Base-by-base conservation (phyloP, 2,113 vertebrate genomes). In the Melospiza melodia region DNA sequence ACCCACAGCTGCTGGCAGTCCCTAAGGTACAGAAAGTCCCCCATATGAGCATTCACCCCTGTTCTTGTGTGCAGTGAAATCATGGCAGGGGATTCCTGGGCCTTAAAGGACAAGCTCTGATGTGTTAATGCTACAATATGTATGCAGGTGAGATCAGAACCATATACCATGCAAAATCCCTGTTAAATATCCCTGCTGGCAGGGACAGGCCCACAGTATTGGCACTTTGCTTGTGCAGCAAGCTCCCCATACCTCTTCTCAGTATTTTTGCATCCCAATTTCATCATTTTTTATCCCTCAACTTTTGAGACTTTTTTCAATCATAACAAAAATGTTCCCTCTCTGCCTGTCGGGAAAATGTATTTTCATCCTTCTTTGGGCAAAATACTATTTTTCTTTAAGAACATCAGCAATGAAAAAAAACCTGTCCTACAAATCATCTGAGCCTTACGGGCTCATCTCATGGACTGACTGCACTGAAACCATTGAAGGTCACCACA, bases 311-410 rank as follows among this genome's bases (percentile, higher is more conserved):
- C 11, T 77, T 89, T 84, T 94, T 87, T 77, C 41, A 75, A 9
- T 72, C 75, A 78, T 46, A 65, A 84, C 33, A 93, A 93, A 93
- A 84, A 16, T 48, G 6, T 81, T 88, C 16, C 14, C 15, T 59
- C 27, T 76, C 72, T 81, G 55, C 35, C 67, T 88, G 65, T 23
- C 57, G 86, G 8, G 13, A 91, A 93, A 95, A 94, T n/a, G 13
- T 63, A 41, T 96, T 90, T 96, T 74, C 43, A 77, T 86, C 59
- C 35, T 90, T 88, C 48, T 90, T 83, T 52, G 51, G 58, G 25
- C 17, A 83, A 83, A 87, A 91, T 54, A 46, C 23, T 94, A 58
- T 67, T 95, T 91, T 95, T 57, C 58, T 80, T 87, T 93, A 72
- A 77, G 58, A 90, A 75, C 7, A 44, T 61, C 76, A 48, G 18